These are phyloP conservation scores for Corythoichthys intestinalis DNA, from an alignment of 2,113 vertebrate species.

Conservation along the genomic window DNA sequence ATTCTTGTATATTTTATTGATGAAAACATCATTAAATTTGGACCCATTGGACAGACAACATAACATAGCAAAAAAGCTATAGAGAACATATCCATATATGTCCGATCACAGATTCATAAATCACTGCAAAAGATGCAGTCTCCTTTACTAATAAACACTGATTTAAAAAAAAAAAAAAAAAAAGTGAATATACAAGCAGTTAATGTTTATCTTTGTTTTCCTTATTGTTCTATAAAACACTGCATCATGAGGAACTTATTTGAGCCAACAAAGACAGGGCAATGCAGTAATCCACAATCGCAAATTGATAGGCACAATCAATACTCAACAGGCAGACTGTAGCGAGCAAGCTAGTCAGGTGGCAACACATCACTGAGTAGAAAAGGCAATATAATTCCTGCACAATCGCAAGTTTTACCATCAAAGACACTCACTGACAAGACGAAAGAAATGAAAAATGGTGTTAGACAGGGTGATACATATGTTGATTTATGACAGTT, in stretches of 20 bases:
- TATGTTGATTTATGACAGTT: slow-evolving; percentile 25
- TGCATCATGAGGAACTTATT: slow-evolving; percentile 42
- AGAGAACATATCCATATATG: slow-evolving; percentile 66
- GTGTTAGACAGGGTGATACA: neutral
- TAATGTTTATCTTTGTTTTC: slow-evolving; percentile 43
- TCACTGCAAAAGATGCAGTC: slow-evolving; percentile 57
- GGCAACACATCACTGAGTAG: slow-evolving; percentile 50
- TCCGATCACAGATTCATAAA: slow-evolving; percentile 68
- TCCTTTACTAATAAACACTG: slow-evolving; percentile 47
- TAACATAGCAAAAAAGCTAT: slow-evolving; percentile 60
- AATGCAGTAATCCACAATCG: slow-evolving; percentile 54
- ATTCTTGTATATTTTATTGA: slow-evolving; percentile 70
- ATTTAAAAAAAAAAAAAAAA: slow-evolving; percentile 70
- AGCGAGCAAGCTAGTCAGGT: slow-evolving; percentile 45
- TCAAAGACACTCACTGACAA: slow-evolving; percentile 38
- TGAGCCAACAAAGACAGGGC: slow-evolving; percentile 48
- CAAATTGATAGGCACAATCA: slow-evolving; percentile 54
- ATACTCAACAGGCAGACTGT: slow-evolving; percentile 52
- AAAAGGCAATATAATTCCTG: slow-evolving; percentile 39
- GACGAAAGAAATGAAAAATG: slow-evolving; percentile 35
- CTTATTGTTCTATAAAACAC: slow-evolving; percentile 57
- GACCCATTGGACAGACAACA: slow-evolving; percentile 66
- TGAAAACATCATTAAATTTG: slow-evolving; percentile 66
- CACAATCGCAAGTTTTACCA: slow-evolving; percentile 49
- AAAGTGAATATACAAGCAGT: slow-evolving; percentile 64